phyloP scores from a whole-genome alignment of 2,797 vertebrate species.

The Epinephelus malabaricus region DNA sequence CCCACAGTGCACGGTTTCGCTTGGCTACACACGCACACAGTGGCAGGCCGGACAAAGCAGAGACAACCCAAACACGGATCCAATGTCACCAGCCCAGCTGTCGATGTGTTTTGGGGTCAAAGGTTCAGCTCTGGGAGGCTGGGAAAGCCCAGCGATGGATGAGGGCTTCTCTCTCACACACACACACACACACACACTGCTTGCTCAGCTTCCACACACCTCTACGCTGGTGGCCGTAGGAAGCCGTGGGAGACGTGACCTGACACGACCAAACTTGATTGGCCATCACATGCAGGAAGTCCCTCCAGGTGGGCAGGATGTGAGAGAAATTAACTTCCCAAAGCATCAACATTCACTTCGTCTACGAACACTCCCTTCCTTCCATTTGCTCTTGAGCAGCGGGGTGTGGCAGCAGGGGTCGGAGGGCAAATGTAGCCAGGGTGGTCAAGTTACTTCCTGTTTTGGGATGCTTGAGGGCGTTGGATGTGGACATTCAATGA shows the following conservation, averaged over 20 bases:
- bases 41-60: slow-evolving; percentile 73
- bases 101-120: slow-evolving; percentile 78
- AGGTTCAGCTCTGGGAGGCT: slow-evolving; percentile 67
- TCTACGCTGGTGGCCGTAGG: slow-evolving; percentile 51
- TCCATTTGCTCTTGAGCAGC: slow-evolving; percentile 15
- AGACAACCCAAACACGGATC: slow-evolving; percentile 83
- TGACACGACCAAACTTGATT: slow-evolving; percentile 59
- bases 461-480: slow-evolving; percentile 47
- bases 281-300: slow-evolving; percentile 63
- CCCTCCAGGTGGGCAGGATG: slow-evolving; percentile 77
- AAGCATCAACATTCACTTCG: slow-evolving; percentile 50
- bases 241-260: slow-evolving; percentile 64
- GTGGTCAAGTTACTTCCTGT: slow-evolving; percentile 62
- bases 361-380: slow-evolving; percentile 58
- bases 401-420: slow-evolving; percentile 34
- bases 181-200: slow-evolving; percentile 12
- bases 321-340: slow-evolving; percentile 59
- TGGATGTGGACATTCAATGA: slow-evolving; percentile 29
- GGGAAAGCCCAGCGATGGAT: slow-evolving; percentile 66
- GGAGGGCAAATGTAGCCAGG: slow-evolving; percentile 36
- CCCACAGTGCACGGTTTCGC: slow-evolving; percentile 54
- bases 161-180: slow-evolving; percentile 22
- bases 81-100: slow-evolving; percentile 80
- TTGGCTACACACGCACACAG: slow-evolving; percentile 65
- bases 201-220: slow-evolving; percentile 8